Conservation (phyloP, 2,888 invertebrate species). For the Coleophora deauratella region DNA sequence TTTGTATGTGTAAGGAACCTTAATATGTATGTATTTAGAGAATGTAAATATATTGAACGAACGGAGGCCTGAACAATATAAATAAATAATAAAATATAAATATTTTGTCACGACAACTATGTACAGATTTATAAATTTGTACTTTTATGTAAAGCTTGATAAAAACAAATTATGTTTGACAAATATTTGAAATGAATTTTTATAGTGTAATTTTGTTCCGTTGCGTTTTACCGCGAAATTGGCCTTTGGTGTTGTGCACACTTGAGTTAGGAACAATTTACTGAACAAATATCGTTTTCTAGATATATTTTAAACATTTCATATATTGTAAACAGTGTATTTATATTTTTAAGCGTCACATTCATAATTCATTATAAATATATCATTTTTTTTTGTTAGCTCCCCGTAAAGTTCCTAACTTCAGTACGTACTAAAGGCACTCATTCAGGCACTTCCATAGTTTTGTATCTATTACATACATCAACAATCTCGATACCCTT, state of each 20-base stretch:
- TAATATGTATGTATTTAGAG: slow-evolving; percentile 18
- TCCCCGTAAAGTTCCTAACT: slow-evolving; percentile 8
- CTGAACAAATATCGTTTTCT: slow-evolving; percentile 1
- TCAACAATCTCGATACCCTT: slow-evolving; percentile 32
- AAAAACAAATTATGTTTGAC: slow-evolving; percentile 52
- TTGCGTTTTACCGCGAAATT: slow-evolving; percentile 19
- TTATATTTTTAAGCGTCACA: no score
- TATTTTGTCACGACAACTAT: slow-evolving; percentile 58
- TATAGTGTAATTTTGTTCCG: slow-evolving; percentile 23
- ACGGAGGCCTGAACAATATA: slow-evolving; percentile 58
- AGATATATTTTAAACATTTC: background rate
- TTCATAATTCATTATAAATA: no score
- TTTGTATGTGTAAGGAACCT: slow-evolving; percentile 25
- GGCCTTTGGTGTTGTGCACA: slow-evolving; percentile 12
- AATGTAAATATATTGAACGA: slow-evolving; percentile 63
- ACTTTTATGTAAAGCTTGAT: slow-evolving; percentile 46
- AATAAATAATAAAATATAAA: slow-evolving; percentile 27
- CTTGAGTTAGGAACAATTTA: slow-evolving; percentile 7
- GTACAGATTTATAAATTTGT: slow-evolving; percentile 54
- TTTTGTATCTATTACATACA: slow-evolving; percentile 23
- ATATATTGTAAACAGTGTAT: background rate
- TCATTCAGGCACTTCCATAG: slow-evolving; percentile 36
- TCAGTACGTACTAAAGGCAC: slow-evolving; percentile 6
- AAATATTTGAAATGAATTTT: slow-evolving; percentile 42
- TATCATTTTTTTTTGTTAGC: no score